Evolutionary conservation across 2,113 vertebrate genomes (phyloP).

Genomic region (Sylvietta virens): DNA sequence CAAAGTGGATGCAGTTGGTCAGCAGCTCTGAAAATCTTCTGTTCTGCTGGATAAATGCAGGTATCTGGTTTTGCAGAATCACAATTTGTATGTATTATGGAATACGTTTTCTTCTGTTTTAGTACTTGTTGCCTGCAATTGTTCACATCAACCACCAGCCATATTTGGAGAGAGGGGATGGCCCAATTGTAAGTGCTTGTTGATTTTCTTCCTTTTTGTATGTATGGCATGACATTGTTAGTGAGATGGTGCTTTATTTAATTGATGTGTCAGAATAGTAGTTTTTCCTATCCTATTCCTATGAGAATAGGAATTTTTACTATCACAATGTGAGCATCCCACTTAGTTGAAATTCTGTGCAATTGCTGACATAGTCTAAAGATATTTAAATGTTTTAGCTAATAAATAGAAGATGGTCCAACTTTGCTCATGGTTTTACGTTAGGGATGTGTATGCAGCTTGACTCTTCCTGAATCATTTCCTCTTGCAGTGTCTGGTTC

Average conservation of each 20-base stretch:
- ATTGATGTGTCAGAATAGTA: neutral
- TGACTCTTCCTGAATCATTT: neutral
- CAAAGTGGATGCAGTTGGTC: neutral
- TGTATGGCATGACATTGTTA: neutral
- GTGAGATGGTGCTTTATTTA: neutral
- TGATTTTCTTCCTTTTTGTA: neutral
- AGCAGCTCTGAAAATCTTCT: neutral
- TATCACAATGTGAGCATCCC: neutral
- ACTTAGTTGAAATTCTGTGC: neutral
- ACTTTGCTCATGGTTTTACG: neutral
- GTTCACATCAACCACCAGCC: slow-evolving; percentile 99
- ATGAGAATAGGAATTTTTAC: neutral
- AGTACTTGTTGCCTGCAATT: slow-evolving; percentile 96
- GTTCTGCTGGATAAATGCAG: neutral
- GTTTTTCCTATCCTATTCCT: neutral
- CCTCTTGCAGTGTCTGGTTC: slow-evolving; percentile 84
- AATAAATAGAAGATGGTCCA: neutral
- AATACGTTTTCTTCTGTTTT: neutral
- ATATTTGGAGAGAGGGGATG: slow-evolving; percentile 95
- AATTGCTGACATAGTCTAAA: neutral
- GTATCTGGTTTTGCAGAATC: neutral
- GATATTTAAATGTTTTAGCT: neutral
- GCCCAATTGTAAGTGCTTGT: slow-evolving; percentile 89
- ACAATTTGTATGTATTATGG: neutral
- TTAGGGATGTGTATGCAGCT: neutral